Evolutionary conservation across 2,797 vertebrate species (phyloP).

Genomic region (Cottoperca gobio): DNA sequence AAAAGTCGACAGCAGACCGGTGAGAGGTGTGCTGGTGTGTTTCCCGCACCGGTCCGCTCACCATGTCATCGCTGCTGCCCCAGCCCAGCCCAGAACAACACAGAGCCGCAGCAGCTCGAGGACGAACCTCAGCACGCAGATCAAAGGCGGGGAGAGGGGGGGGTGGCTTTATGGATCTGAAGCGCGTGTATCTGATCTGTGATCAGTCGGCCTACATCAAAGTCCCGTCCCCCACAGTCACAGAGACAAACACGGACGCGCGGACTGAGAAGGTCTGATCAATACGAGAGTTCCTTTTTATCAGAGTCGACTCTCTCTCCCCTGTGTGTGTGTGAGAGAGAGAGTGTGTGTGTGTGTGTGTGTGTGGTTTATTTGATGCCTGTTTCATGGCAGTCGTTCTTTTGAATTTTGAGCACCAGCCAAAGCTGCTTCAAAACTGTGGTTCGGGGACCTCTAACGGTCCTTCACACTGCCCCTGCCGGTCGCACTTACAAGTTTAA

Average conservation of each 20-base stretch:
- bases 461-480: neutral
- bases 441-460: neutral
- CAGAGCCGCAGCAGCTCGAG: constrained; percentile 73
- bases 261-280: constrained; percentile 17
- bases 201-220: constrained; percentile 66
- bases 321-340: neutral
- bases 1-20: constrained; percentile 57
- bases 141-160: constrained; percentile 87
- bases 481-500: neutral
- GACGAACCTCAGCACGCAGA: constrained; percentile 80
- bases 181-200: constrained; percentile 64
- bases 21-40: constrained; percentile 45
- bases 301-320: neutral
- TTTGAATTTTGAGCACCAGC: neutral
- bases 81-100: constrained; percentile 81
- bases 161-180: constrained; percentile 44
- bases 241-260: neutral
- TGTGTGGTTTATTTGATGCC: neutral
- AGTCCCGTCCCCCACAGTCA: constrained; percentile 15
- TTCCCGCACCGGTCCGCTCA: constrained; percentile 68
- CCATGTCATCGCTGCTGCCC: constrained; percentile 75
- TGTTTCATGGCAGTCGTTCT: neutral
- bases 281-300: neutral
- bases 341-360: neutral
- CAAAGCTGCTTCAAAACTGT: neutral